phyloP scores from a whole-genome alignment of 2,113 vertebrate species.

The Lepus europaeus region DNA sequence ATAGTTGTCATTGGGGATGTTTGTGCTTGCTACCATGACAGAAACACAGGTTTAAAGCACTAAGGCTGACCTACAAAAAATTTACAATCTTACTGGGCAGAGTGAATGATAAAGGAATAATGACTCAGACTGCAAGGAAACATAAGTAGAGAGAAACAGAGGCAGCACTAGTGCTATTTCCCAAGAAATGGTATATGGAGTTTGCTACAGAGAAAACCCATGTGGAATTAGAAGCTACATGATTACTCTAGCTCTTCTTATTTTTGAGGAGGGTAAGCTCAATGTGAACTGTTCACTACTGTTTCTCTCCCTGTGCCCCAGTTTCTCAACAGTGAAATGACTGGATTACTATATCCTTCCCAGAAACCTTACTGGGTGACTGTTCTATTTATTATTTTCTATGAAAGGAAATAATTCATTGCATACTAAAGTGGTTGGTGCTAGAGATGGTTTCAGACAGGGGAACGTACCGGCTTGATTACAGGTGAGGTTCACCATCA shows the following conservation, averaged over 20 bases:
- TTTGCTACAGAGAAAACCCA: background rate
- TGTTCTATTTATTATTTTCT: conserved; percentile 27
- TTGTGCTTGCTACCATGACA: background rate
- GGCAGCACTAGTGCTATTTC: background rate
- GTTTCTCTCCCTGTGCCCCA: background rate
- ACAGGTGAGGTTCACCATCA: conserved; percentile 54
- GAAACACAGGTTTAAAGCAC: conserved; percentile 16
- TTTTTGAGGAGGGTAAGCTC: background rate
- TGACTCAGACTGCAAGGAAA: conserved; percentile 1
- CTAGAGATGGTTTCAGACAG: conserved; percentile 62
- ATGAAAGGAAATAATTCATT: background rate
- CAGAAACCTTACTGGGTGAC: background rate
- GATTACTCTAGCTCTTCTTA: background rate
- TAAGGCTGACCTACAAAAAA: conserved; percentile 36
- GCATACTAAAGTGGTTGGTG: background rate
- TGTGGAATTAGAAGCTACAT: background rate
- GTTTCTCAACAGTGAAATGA: conserved; percentile 44
- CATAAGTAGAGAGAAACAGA: background rate
- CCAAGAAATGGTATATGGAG: background rate
- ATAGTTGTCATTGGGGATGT: background rate
- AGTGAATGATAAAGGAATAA: background rate
- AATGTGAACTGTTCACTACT: background rate
- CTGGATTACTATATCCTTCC: background rate
- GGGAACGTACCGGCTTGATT: conserved; percentile 4
- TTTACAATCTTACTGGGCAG: background rate